These are phyloP conservation scores for Paraplagusia blochii DNA, from an alignment of 2,113 vertebrate species.

Conservation along the genomic window DNA sequence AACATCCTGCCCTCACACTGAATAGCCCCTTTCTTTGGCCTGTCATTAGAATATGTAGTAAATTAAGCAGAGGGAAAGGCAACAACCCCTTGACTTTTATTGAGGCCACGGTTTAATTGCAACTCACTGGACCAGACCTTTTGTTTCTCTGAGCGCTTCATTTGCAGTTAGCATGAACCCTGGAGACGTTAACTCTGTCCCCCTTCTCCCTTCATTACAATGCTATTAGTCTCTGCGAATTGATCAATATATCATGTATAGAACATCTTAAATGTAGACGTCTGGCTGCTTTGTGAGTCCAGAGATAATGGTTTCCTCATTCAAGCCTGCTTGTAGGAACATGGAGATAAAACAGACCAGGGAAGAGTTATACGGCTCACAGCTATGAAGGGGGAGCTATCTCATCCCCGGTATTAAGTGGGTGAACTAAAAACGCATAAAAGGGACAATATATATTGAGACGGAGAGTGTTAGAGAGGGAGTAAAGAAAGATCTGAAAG, in stretches of 20 bases:
- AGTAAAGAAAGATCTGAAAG: slow-evolving; percentile 63
- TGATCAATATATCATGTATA: slow-evolving; percentile 96
- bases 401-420: slow-evolving; percentile 81
- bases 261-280: slow-evolving; percentile 89
- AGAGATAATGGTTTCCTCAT: slow-evolving; percentile 93
- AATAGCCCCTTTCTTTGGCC: slow-evolving; percentile 50
- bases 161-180: slow-evolving; percentile 81
- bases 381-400: slow-evolving; percentile 78
- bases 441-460: slow-evolving; percentile 63
- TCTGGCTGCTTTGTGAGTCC: slow-evolving; percentile 88
- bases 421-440: slow-evolving; percentile 71
- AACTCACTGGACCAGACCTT: slow-evolving; percentile 81
- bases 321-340: slow-evolving; percentile 93
- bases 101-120: slow-evolving; percentile 84
- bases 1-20: slow-evolving; percentile 28
- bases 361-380: slow-evolving; percentile 85
- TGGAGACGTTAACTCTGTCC: slow-evolving; percentile 82
- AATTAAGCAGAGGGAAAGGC: slow-evolving; percentile 78
- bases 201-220: slow-evolving; percentile 84
- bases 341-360: slow-evolving; percentile 88
- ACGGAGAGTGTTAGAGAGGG: slow-evolving; percentile 42
- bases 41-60: slow-evolving; percentile 71
- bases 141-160: slow-evolving; percentile 81
- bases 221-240: slow-evolving; percentile 84
- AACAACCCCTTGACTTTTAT: slow-evolving; percentile 84